Base-by-base conservation (phyloP, 2,797 vertebrate genomes). In the Phylloscopus collybita region DNA sequence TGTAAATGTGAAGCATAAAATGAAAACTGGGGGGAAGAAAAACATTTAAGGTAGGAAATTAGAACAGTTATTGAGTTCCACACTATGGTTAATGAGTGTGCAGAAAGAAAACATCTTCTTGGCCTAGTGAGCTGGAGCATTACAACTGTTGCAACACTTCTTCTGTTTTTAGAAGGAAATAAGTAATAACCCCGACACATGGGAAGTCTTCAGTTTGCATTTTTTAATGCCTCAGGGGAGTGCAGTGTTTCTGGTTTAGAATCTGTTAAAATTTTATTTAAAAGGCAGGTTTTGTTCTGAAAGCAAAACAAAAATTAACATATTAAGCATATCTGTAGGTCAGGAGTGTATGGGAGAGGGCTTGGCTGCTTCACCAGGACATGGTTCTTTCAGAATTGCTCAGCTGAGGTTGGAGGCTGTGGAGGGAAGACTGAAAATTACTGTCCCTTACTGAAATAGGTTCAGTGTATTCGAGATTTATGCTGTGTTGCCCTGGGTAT, bases 21-120 rank as follows among this genome's bases (percentile, higher is more conserved):
- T 97, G 97, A 97, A 97, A 98, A 98, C 96, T 79, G 82, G 94
- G 93, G 94, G 97, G 95, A 98, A 98, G 97, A 96, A 98, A 98
- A 98, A 98, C 98, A 98, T 97, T 96, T 96, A 97, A 97, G 97
- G 95, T 97, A 97, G 98, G 97, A 98, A 98, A 98, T 98, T 97
- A 98, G 98, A 97, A 92, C 96, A 95, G 98, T 97, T 97, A 98
- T 90, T 97, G 97, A 97, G 97, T 97, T 97, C 97, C 97, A 97
- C 94, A 94, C 96, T 96, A 86, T 94, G 93, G 97, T 97, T 98
- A 98, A 98, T 98, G 97, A 97, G 97, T 96, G 96, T 91, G 93
- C 80, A 76, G 96, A 97, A 97, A 97, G 97, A 97, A 97, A 97
- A 97, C 97, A 98, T 95, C 94, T 82, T 90, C 80, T 97, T 97